phyloP scores from a whole-genome alignment of 1,140 invertebrate genomes.

The Meloidogyne exigua region DNA sequence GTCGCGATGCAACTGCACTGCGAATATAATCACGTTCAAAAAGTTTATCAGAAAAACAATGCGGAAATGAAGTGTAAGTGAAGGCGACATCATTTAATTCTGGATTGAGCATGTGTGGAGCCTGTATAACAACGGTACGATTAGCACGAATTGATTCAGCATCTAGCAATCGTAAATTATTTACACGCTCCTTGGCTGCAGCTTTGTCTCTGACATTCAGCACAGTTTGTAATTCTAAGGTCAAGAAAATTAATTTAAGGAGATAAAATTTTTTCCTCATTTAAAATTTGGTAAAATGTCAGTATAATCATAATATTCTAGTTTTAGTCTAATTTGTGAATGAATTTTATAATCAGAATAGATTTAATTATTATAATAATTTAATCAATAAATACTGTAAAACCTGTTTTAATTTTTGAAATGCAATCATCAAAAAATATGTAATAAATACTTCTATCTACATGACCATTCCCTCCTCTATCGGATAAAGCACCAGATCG shows the following conservation, averaged over 20 bases:
- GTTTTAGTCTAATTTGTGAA: too few species aligned
- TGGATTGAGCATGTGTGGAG: slow-evolving; percentile 75
- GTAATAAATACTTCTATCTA: slow-evolving; percentile 75
- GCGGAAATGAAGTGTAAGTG: slow-evolving; percentile 54
- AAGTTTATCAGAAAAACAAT: slow-evolving; percentile 43
- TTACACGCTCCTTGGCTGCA: neutral
- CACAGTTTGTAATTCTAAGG: neutral
- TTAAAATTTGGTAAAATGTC: neutral
- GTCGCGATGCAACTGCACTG: neutral
- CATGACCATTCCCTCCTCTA: neutral
- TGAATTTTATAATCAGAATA: neutral
- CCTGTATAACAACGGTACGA: slow-evolving; percentile 88
- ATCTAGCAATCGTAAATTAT: slow-evolving; percentile 35
- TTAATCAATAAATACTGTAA: slow-evolving; percentile 11
- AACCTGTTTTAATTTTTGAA: slow-evolving; percentile 69
- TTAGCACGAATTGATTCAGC: slow-evolving; percentile 72
- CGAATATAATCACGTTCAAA: slow-evolving; percentile 52
- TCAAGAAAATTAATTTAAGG: neutral
- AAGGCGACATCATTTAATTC: slow-evolving; percentile 57
- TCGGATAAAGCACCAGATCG: slow-evolving; percentile 69
- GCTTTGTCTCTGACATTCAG: neutral
- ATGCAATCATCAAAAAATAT: slow-evolving; percentile 97
- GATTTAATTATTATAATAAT: neutral
- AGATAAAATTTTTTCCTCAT: neutral
- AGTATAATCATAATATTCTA: too few species aligned